phyloP scores from a whole-genome alignment of 2,888 invertebrate genomes.

The Heliconius ismenius region DNA sequence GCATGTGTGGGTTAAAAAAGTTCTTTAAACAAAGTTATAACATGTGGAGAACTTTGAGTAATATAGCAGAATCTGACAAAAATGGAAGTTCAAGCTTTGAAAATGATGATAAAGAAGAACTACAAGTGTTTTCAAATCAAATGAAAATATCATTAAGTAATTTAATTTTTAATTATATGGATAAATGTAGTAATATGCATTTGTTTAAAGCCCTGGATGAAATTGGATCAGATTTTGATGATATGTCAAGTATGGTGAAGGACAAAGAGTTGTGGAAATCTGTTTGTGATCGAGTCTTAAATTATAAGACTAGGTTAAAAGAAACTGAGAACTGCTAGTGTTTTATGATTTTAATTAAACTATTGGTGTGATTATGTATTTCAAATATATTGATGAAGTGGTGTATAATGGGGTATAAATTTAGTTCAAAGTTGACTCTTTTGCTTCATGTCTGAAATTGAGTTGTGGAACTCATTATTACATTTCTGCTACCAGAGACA shows the following conservation, averaged over 20 bases:
- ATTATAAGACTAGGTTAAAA: constrained; percentile 62
- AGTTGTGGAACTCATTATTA: not conserved
- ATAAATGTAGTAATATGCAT: constrained; percentile 60
- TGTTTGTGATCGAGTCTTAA: constrained; percentile 57
- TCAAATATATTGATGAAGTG: not conserved
- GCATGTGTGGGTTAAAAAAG: constrained; percentile 55
- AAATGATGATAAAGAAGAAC: constrained; percentile 58
- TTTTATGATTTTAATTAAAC: not conserved
- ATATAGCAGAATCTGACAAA: constrained; percentile 54
- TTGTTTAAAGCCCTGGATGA: constrained; percentile 58
- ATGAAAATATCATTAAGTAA: constrained; percentile 59
- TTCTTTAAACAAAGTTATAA: constrained; percentile 63
- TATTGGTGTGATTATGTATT: not conserved
- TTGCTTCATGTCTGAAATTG: not conserved
- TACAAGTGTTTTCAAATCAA: constrained; percentile 57
- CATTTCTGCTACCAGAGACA: not conserved
- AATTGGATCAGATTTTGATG: constrained; percentile 59
- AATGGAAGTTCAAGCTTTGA: constrained; percentile 60
- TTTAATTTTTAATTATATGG: constrained; percentile 63
- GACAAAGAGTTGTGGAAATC: constrained; percentile 53
- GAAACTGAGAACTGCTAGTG: constrained; percentile 61
- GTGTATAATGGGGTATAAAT: not conserved
- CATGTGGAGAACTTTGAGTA: constrained; percentile 65
- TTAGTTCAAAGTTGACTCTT: not conserved
- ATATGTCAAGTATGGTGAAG: constrained; percentile 55